These are phyloP conservation scores for Agrenia bidenticulata DNA, from an alignment of 2,888 invertebrate species.

Conservation along the genomic window DNA sequence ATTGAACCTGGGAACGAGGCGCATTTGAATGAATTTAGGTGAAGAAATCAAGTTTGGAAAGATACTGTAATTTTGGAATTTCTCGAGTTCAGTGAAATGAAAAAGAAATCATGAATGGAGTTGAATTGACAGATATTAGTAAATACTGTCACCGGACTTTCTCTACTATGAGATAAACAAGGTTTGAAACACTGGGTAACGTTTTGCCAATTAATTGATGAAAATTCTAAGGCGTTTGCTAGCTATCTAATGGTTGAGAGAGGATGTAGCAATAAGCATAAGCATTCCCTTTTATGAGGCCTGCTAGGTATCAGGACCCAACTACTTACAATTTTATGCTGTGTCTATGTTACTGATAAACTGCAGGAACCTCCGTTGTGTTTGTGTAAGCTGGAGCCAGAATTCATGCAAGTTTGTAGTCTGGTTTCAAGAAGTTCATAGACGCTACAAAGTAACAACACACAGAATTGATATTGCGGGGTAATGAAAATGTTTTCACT, in stretches of 20 bases:
- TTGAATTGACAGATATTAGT: too few relatives aligned
- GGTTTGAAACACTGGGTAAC: too few relatives aligned
- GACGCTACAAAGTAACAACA: conserved; percentile 7
- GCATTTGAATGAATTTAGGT: too few relatives aligned
- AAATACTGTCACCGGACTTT: too few relatives aligned
- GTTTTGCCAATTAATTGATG: too few relatives aligned
- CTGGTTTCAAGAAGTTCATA: background rate
- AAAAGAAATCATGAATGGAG: too few relatives aligned
- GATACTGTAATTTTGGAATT: too few relatives aligned
- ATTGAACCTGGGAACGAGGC: too few relatives aligned
- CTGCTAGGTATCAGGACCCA: background rate
- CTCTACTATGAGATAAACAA: too few relatives aligned
- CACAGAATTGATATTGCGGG: conserved; percentile 4
- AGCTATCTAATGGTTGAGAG: background rate
- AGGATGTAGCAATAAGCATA: background rate
- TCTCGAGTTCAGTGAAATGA: too few relatives aligned
- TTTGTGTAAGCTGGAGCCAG: background rate
- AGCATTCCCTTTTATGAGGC: background rate
- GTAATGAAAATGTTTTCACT: background rate
- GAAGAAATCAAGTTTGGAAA: too few relatives aligned
- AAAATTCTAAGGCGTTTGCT: conserved; percentile 1
- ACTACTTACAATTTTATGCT: background rate
- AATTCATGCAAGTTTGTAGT: background rate
- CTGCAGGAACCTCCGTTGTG: background rate
- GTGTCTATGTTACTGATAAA: background rate